These are phyloP conservation scores for Drosophila ercepeae DNA, from an alignment of 1,140 invertebrate genomes.

Conservation along the genomic window DNA sequence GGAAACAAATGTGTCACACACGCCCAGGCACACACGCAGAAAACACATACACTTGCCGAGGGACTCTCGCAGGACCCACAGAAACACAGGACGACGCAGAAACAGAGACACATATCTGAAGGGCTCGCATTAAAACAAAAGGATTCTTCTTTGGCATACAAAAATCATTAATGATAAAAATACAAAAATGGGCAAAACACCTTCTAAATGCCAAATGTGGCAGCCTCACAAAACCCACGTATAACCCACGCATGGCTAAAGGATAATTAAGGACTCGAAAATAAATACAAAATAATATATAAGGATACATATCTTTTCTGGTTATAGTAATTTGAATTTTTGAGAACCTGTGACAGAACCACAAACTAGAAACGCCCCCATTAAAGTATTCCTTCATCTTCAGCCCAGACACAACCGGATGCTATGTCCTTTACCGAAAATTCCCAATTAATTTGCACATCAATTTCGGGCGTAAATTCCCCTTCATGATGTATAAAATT, in stretches of 20 bases:
- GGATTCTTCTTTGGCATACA: slow-evolving; percentile 68
- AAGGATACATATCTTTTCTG: neutral
- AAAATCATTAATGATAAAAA: slow-evolving; percentile 69
- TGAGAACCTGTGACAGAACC: slow-evolving; percentile 44
- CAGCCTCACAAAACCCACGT: slow-evolving; percentile 33
- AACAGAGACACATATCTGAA: slow-evolving; percentile 59
- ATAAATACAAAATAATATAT: neutral
- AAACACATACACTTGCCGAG: slow-evolving; percentile 19
- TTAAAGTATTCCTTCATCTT: slow-evolving; percentile 54
- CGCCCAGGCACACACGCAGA: slow-evolving; percentile 32
- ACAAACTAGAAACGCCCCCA: slow-evolving; percentile 63
- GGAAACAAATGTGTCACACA: slow-evolving; percentile 73
- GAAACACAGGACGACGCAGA: slow-evolving; percentile 26
- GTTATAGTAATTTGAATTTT: neutral
- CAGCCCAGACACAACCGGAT: slow-evolving; percentile 52
- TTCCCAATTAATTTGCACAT: slow-evolving; percentile 77
- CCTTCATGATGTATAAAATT: slow-evolving; percentile 37
- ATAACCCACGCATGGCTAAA: slow-evolving; percentile 29
- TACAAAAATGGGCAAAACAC: slow-evolving; percentile 42
- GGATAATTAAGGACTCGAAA: slow-evolving; percentile 57
- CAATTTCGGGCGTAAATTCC: slow-evolving; percentile 53
- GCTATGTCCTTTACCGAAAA: slow-evolving; percentile 50
- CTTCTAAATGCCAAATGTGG: slow-evolving; percentile 64
- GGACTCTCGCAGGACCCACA: slow-evolving; percentile 56
- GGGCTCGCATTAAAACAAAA: slow-evolving; percentile 63